Base-by-base conservation (phyloP, 2,113 vertebrate genomes). In the Cebus imitator region DNA sequence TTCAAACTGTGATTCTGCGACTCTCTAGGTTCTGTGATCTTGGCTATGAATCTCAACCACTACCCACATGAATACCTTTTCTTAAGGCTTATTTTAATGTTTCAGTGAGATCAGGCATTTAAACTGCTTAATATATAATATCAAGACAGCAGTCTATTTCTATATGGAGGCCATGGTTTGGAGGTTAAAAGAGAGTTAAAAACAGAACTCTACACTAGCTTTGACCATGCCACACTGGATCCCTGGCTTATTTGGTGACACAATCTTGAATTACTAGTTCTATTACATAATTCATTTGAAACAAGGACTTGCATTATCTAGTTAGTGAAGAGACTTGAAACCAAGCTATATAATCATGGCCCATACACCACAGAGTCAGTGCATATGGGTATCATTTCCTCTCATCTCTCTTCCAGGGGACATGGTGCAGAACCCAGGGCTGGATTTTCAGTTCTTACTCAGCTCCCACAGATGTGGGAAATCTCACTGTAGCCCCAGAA, bases 151-250 rank as follows among this genome's bases (percentile, higher is more conserved):
- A 48, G 32, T 23, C 25, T 64, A 6, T 75, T 91, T 25, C 14
- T 48, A 6, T 14, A 23, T 18, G 16, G 32, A 23, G 23, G 64
- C 10, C 27, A 18, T 79, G 40, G 40, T 72, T 73, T 58, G 45
- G 81, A 82, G 35, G 80, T 90, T 89, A 70, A 86, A 86, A 86
- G 58, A 21, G 11, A 72, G 16, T 4, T 73, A 78, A 92, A 92
- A 78, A n/a, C 40, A 72, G 58, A 93, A 85, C 10, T 11, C 11
- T 48, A 10, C 2, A 43, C 66, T 27, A 57, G 4, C 48, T 89
- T 76, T 30, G 50, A 81, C 50, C 32, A 43, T 3, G 8, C 6
- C 12, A 3, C 18, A 25, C 7, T 70, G 40, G 13, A 57, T 85
- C 14, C 57, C 27, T 30, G 79, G 48, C 25, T 89, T 30, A 85